Percentiles rank a stretch among this genome's conserved stretches.
These are phyloP conservation scores for Lathamus discolor DNA, from an alignment of 2,113 vertebrate species.

Conservation along the genomic window DNA sequence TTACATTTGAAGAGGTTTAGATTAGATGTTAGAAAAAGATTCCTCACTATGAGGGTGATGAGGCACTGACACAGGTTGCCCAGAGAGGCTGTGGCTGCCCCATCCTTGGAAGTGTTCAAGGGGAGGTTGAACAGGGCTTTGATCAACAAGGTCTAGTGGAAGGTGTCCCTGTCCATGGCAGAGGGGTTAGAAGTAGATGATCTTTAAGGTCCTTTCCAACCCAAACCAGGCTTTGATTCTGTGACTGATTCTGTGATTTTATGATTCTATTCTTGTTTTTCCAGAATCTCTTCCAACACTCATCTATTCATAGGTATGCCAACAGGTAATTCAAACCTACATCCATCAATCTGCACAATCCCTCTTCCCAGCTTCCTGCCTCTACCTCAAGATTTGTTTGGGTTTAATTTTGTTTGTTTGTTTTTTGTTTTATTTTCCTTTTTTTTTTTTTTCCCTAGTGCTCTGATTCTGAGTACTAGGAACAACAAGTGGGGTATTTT, in stretches of 20 bases:
- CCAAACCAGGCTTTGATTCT: background rate
- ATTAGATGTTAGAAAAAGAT: too few relatives aligned
- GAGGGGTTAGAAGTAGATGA: background rate
- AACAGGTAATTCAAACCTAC: background rate
- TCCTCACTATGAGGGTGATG: background rate
- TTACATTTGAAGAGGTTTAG: too few relatives aligned
- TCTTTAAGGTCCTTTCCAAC: background rate
- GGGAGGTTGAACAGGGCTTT: background rate
- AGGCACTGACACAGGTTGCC: background rate
- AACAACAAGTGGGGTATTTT: background rate
- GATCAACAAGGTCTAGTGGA: background rate
- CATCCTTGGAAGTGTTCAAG: background rate
- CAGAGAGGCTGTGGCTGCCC: background rate
- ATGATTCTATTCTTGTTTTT: background rate
- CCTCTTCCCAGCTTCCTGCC: background rate
- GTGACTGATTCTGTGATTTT: background rate
- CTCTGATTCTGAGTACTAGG: background rate
- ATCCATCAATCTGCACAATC: background rate
- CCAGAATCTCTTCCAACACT: background rate
- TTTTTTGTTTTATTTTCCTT: background rate
- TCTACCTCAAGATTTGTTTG: background rate
- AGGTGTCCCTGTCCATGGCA: background rate
- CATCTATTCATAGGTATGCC: background rate
- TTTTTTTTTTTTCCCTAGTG: background rate
- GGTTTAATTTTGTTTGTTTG: background rate